These are phyloP conservation scores for Aphrophora alni DNA, from an alignment of 2,888 invertebrate species.

Conservation along the genomic window DNA sequence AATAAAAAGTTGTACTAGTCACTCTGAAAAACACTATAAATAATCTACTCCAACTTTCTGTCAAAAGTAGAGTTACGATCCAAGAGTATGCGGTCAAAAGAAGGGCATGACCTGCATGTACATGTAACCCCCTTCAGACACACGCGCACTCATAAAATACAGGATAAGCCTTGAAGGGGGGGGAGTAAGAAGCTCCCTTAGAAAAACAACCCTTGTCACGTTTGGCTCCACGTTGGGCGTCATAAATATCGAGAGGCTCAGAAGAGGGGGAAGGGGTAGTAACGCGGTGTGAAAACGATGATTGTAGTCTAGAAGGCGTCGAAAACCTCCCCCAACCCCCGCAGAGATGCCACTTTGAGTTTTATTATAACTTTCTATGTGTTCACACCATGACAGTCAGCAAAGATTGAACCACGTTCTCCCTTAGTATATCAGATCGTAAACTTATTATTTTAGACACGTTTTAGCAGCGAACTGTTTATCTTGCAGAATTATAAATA, in stretches of 20 bases:
- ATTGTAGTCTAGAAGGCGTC: conserved; percentile 2
- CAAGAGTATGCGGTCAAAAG: background rate
- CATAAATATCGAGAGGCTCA: background rate
- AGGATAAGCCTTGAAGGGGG: background rate
- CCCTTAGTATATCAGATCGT: background rate
- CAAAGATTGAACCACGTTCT: background rate
- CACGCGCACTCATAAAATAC: background rate
- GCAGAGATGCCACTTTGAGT: background rate
- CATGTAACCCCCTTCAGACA: background rate
- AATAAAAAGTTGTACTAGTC: no score
- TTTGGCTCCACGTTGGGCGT: background rate
- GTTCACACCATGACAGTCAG: background rate
- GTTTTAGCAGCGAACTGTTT: background rate
- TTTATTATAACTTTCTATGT: background rate
- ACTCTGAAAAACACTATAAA: background rate
- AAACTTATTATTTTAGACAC: background rate
- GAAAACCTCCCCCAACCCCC: background rate
- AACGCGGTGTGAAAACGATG: conserved; percentile 4
- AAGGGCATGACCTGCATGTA: background rate
- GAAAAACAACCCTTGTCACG: conserved; percentile 2
- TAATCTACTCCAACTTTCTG: background rate
- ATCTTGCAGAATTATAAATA: background rate
- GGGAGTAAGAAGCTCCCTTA: background rate
- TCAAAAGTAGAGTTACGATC: background rate
- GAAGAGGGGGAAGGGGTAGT: background rate